Evolutionary conservation across 2,888 invertebrate genomes (phyloP), one percentile per base, ranked within the genome.

Genomic region (Eristalinus sepulchralis): DNA sequence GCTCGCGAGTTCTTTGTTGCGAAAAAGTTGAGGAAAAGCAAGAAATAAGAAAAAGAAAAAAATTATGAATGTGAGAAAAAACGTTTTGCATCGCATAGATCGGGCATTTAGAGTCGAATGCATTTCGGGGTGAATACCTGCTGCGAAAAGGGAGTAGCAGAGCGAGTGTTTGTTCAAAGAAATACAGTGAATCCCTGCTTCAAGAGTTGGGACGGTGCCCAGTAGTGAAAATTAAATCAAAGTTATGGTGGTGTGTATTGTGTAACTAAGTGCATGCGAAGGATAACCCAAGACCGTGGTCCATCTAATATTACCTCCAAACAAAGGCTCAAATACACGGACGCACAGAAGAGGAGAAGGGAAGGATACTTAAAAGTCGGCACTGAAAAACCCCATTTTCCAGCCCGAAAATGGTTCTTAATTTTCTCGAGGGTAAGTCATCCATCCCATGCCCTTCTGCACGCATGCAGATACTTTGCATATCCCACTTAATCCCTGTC

Each of bases 381-480:
- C 72, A 85, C 59, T 60, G 68, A 60, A 60, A 81, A 72, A 76
- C 34, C 59, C 57, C 63, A 82, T 78, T 75, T 84, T 71, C 39
- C 80, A 77, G 82, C 82, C 68, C 53, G 62, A 83, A 86, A 78
- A 86, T 86, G 86, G 86, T 79, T 83, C 71, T 86, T 13, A 75
- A 86, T 86, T 86, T 86, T 67, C 83, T 86, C 33, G 71, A 86
- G 83, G 86, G 86, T 86, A 83, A 86, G 86, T 86, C 36, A 11
- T 36, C 36, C 63, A 47, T 47, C 27, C 31, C 47, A 47, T 36
- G 34, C 4, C 4, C 39, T 68, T 5, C 31, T 68, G 10, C 31
- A 24, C 17, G 2, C 34, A 47, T 39, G 13, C 59, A 22, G 39
- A 55, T 31, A 11, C 63, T 79, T 75, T 75, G 64, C 78, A 68